These are phyloP conservation scores for Masnerella sp. DNA, from an alignment of 2,888 invertebrate species.

Conservation along the genomic window DNA sequence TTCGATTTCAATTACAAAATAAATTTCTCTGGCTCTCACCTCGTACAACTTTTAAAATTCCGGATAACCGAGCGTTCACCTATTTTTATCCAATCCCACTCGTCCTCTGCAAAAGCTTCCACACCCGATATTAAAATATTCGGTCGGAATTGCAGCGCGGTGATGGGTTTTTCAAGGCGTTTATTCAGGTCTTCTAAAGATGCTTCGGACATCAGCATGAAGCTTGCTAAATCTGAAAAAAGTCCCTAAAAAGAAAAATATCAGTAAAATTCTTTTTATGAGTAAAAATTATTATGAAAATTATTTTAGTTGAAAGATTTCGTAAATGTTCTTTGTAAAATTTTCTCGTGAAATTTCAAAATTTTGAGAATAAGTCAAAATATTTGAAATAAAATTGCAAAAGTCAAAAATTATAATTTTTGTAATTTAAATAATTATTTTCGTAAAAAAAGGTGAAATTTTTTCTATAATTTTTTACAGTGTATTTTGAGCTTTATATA, in stretches of 20 bases:
- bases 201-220: constrained; percentile 79
- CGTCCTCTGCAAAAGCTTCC: constrained; percentile 79
- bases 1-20: too few species aligned
- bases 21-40: too few species aligned
- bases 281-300: background rate
- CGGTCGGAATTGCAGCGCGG: constrained; percentile 79
- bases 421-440: too few species aligned
- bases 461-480: too few species aligned
- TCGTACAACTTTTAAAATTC: constrained; percentile 80
- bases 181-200: constrained; percentile 80
- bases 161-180: constrained; percentile 76
- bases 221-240: constrained; percentile 79
- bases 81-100: constrained; percentile 81
- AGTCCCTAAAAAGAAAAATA: constrained; percentile 74
- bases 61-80: constrained; percentile 78
- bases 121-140: constrained; percentile 80
- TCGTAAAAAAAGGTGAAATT: too few species aligned
- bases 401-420: too few species aligned
- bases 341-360: too few species aligned
- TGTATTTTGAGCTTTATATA: too few species aligned
- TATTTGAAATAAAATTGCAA: too few species aligned
- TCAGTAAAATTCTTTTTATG: constrained; percentile 8
- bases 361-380: too few species aligned
- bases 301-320: background rate
- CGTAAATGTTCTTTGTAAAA: too few species aligned